Base-by-base conservation (phyloP, 2,113 vertebrate genomes). In the Aix galericulata region DNA sequence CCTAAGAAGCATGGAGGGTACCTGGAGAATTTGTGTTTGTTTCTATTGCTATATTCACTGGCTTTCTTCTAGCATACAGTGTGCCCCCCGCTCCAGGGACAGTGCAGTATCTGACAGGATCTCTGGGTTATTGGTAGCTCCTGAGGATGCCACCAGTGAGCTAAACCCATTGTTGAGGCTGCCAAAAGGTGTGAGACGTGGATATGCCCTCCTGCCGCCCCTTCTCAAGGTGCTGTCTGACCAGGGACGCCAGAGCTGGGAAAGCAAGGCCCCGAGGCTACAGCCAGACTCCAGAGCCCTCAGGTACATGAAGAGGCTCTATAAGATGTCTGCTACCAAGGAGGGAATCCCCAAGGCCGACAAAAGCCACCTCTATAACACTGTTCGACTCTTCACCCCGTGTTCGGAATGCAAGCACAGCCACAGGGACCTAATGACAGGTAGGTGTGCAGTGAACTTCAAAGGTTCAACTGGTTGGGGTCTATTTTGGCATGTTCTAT, bases 221-320 rank as follows among this genome's bases (percentile, higher is more conserved):
- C 97, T 99, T 67, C 96, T 99, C 76, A 98, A 98, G 91, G 98
- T 98, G 53, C 96, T 99, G 93, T 98, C 97, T 3, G 97, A 97
- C 13, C 98, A 96, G 77, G 77, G 71, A 7, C 83, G 7, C 17
- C 97, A 95, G 11, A 81, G n/a, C 40, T 95, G 97, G 97, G 97
- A 27, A 18, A 74, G 85, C 15, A 91, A 96, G 50, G 32, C 13
- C 11, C 97, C 95, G 50, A 92, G 94, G 96, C 95, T 93, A 50
- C 97, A 88, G 92, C 99, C 98, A 3, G 98, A 99, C 86, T 97
- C 98, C 50, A 97, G 96, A 91, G 99, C 99, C 69, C 97, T 99
- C 3, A 97, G 94, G 12, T 99, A 99, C 95, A 99, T 99, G 98
- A 99, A 98, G 85, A 98, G 98, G 79, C 98, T 99, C 1, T 99